Base-by-base conservation (phyloP, 1,140 invertebrate genomes). In the Dinothrombium tinctorium region DNA sequence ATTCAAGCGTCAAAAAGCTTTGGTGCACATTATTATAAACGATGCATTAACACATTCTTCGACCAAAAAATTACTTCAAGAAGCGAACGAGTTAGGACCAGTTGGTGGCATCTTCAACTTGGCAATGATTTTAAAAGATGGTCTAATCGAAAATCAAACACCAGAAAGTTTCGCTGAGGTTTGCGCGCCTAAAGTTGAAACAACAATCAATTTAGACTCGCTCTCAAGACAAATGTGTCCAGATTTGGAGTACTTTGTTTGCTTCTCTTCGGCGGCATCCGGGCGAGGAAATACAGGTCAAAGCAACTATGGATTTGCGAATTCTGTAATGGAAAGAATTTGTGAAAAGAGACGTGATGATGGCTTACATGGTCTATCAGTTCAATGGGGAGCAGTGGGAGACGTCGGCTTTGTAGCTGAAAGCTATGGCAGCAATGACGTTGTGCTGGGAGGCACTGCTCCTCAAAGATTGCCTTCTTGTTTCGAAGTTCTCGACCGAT, bases 361-460 rank as follows among this genome's bases (percentile, higher is more conserved):
- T 52, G 81, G 66, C 7, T 53, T 86, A 25, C 76, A 55, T 53
- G 66, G 60, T 44, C 52, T 89, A 14, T 82, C 87, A 20, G 82
- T 96, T 47, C 89, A 96, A 58, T 96, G 89, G 87, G 90, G 90
- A 49, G 84, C 86, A 31, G 82, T 96, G 52, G 89, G 84, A 46
- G 89, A 96, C 59, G 90, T 95, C 17, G 90, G 89, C 42, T 62
- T 95, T 19, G 69, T 94, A 39, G 54, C 80, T 44, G 81, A 90
- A 45, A 76, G 69, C 24, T n/a, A n/a, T n/a, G n/a, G n/a, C 19
- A 71, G 75, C 31, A 84, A 86, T 54, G 81, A 92, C n/a, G 78
- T 73, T 0, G 78, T 81, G 40, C 71, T 94, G 40, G 80, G 81
- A 41, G 89, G 89, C 39, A 92, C 86, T 7, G 50, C 90, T 40